phyloP scores from a whole-genome alignment of 2,797 vertebrate species.

The Cynopterus sphinx region DNA sequence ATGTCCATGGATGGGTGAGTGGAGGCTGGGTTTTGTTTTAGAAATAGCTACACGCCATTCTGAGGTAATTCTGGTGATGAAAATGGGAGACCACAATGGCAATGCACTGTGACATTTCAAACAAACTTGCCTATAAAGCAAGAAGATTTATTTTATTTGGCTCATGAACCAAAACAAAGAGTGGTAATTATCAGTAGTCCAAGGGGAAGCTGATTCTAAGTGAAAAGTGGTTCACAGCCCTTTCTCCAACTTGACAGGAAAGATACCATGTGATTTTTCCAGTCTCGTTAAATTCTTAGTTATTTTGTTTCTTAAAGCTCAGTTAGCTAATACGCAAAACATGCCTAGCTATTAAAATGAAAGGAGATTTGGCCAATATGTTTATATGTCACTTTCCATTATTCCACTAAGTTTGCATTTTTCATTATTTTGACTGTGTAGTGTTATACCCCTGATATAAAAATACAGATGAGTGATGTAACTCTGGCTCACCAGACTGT shows the following conservation, averaged over 20 bases:
- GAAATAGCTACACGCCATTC: neutral
- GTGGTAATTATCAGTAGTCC: neutral
- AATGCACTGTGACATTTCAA: neutral
- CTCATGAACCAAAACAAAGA: neutral
- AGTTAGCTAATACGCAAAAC: neutral
- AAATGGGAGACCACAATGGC: neutral
- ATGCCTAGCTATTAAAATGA: neutral
- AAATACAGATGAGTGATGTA: neutral
- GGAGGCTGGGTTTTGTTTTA: neutral
- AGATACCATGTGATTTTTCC: neutral
- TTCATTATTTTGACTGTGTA: neutral
- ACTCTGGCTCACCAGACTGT: neutral
- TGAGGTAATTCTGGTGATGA: neutral
- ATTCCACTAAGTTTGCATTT: neutral
- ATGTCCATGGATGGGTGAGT: neutral
- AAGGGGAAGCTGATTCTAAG: neutral
- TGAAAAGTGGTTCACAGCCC: neutral
- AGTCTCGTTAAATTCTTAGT: neutral
- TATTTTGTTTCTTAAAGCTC: neutral
- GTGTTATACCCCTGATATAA: neutral
- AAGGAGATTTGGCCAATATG: neutral
- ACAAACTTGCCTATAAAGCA: neutral
- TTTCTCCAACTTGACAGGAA: neutral
- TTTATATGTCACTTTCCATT: neutral
- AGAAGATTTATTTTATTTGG: neutral